A percentile compares a stretch with the other conserved stretches of the same genome.
These are phyloP conservation scores for Zoanthus gigantus DNA, from an alignment of 92 coral and sea anemone genomes.

Conservation along the genomic window DNA sequence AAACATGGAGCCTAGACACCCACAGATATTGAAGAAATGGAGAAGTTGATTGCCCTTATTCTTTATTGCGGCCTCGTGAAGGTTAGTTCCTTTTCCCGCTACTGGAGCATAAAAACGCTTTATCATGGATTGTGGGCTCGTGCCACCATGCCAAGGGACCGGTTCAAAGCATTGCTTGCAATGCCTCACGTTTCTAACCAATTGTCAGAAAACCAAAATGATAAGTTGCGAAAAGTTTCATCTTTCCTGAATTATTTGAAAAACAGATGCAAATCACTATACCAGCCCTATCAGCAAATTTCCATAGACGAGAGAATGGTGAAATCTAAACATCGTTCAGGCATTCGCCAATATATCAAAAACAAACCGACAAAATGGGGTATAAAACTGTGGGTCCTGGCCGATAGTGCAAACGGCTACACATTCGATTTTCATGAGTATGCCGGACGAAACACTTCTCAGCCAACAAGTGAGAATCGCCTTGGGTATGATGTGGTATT, in stretches of 20 bases:
- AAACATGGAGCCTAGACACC: slow-evolving; percentile 56
- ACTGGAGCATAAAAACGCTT: slow-evolving; percentile 74
- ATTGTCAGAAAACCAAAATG: slow-evolving; percentile 43
- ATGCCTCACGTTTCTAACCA: slow-evolving; percentile 74
- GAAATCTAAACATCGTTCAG: slow-evolving; percentile 15
- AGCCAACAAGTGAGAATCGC: slow-evolving; percentile 52
- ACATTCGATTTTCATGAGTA: slow-evolving; percentile 58
- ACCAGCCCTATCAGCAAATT: slow-evolving; percentile 69
- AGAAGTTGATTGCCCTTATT: slow-evolving; percentile 53
- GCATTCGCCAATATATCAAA: background rate
- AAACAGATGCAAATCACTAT: slow-evolving; percentile 43
- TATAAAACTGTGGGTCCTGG: slow-evolving; percentile 66
- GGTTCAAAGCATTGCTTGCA: slow-evolving; percentile 67
- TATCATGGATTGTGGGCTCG: slow-evolving; percentile 83
- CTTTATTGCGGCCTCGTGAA: slow-evolving; percentile 71
- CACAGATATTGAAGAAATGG: slow-evolving; percentile 57
- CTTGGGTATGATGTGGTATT: slow-evolving; percentile 77
- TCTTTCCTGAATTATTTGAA: slow-evolving; percentile 46
- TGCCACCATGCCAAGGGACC: slow-evolving; percentile 23
- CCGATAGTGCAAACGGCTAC: slow-evolving; percentile 72
- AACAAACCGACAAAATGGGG: slow-evolving; percentile 21
- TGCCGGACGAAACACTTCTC: slow-evolving; percentile 57
- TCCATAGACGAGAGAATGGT: slow-evolving; percentile 78
- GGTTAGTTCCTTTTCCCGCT: slow-evolving; percentile 49
- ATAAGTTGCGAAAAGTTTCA: background rate